phyloP scores from a whole-genome alignment of 2,888 invertebrate species.

The Alloscopus bannaensis region DNA sequence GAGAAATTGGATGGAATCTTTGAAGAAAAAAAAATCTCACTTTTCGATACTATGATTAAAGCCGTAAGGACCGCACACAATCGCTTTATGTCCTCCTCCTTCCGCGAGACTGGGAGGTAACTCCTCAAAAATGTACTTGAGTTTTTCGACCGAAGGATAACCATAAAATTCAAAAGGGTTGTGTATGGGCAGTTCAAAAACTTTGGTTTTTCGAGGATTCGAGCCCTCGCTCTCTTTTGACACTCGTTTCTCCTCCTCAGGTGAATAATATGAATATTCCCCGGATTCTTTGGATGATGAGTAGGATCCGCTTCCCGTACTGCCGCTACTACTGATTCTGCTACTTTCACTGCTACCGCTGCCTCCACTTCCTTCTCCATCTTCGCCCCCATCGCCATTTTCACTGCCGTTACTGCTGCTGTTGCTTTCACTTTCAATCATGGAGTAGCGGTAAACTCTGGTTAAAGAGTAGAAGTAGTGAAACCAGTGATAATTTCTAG shows the following conservation, averaged over 20 bases:
- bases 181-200: too few relatives aligned
- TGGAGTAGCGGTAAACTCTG: slow-evolving; percentile 19
- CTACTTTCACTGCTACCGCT: too few relatives aligned
- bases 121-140: background rate
- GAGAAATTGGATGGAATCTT: background rate
- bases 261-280: too few relatives aligned
- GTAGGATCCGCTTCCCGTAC: too few relatives aligned
- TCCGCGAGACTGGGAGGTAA: too few relatives aligned
- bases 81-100: slow-evolving; percentile 14
- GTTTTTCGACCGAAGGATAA: slow-evolving; percentile 27
- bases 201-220: too few relatives aligned
- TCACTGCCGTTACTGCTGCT: too few relatives aligned
- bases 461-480: slow-evolving; percentile 27
- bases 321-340: too few relatives aligned
- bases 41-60: slow-evolving; percentile 28
- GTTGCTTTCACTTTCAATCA: background rate
- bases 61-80: slow-evolving; percentile 37
- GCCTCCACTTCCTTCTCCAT: background rate
- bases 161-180: slow-evolving; percentile 44
- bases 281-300: too few relatives aligned
- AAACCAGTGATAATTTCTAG: slow-evolving; percentile 26
- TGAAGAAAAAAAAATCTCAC: slow-evolving; percentile 22
- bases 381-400: background rate
- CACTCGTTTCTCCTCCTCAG: too few relatives aligned
- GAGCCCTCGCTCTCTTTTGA: too few relatives aligned